These are phyloP conservation scores for Eleutherodactylus coqui DNA, from an alignment of 2,797 vertebrate species.

Conservation along the genomic window DNA sequence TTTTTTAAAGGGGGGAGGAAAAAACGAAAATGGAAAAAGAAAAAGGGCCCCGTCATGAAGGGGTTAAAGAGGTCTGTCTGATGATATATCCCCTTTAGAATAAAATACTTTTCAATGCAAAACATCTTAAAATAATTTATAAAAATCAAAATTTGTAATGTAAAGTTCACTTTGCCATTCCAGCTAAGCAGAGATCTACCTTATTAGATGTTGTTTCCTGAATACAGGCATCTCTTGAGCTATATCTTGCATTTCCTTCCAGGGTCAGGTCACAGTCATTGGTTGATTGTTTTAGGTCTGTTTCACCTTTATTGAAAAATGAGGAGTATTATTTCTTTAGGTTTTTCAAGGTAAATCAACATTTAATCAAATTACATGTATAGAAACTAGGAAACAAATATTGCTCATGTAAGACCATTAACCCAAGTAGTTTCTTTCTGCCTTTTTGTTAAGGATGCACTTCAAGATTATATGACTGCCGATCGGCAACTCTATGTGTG, in stretches of 20 bases:
- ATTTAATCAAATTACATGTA: neutral
- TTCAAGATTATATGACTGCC: neutral
- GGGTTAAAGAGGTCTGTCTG: too few species aligned
- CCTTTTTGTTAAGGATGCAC: neutral
- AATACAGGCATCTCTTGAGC: neutral
- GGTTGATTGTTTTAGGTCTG: neutral
- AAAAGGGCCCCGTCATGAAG: too few species aligned
- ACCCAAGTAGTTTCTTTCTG: neutral
- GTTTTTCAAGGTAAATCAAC: neutral
- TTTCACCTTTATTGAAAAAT: conserved; percentile 20
- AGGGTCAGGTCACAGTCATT: neutral
- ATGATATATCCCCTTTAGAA: too few species aligned
- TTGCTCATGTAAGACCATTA: neutral
- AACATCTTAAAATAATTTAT: too few species aligned
- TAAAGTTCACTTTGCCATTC: neutral
- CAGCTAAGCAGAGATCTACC: conserved; percentile 10
- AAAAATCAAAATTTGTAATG: neutral
- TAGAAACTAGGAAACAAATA: neutral
- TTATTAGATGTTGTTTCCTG: conserved; percentile 23
- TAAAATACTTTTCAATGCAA: too few species aligned
- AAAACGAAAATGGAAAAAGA: too few species aligned
- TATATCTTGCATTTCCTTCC: neutral
- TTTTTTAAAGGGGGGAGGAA: too few species aligned
- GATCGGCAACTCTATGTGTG: neutral
- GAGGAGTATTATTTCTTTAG: neutral